These are phyloP conservation scores for Petromus typicus DNA, from an alignment of 2,113 vertebrate genomes.

Conservation along the genomic window DNA sequence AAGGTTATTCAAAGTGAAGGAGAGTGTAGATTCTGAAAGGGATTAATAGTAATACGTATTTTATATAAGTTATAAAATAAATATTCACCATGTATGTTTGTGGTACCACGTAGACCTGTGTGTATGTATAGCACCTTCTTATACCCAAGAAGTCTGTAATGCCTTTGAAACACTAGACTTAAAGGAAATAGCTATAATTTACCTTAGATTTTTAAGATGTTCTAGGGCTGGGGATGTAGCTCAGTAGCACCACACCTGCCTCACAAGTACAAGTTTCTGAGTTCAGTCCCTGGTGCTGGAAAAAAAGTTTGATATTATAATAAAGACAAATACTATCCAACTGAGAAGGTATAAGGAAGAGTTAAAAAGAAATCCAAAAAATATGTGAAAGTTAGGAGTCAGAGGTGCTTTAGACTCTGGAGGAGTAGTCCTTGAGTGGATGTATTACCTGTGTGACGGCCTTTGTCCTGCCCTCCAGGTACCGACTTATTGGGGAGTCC, in stretches of 20 bases:
- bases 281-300: no score
- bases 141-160: not conserved
- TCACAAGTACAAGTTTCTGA: no score
- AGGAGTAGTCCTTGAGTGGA: not conserved
- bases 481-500: conserved; percentile 27
- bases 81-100: not conserved
- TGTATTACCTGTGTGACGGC: not conserved
- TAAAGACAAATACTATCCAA: not conserved
- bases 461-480: conserved; percentile 29
- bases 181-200: not conserved
- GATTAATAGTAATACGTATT: no score
- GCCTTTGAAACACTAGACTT: not conserved
- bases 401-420: not conserved
- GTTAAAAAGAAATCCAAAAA: conserved; percentile 3
- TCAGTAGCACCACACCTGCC: no score
- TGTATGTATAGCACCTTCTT: not conserved
- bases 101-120: no score
- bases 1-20: no score
- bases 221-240: no score
- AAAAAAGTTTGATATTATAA: not conserved
- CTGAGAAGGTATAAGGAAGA: not conserved
- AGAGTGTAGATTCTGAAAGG: no score
- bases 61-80: not conserved
- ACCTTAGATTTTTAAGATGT: not conserved
- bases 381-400: not conserved